A percentile compares a stretch with the other conserved stretches of the same genome.
These are phyloP conservation scores for Cenopis cana DNA, from an alignment of 2,888 invertebrate genomes.

Conservation along the genomic window DNA sequence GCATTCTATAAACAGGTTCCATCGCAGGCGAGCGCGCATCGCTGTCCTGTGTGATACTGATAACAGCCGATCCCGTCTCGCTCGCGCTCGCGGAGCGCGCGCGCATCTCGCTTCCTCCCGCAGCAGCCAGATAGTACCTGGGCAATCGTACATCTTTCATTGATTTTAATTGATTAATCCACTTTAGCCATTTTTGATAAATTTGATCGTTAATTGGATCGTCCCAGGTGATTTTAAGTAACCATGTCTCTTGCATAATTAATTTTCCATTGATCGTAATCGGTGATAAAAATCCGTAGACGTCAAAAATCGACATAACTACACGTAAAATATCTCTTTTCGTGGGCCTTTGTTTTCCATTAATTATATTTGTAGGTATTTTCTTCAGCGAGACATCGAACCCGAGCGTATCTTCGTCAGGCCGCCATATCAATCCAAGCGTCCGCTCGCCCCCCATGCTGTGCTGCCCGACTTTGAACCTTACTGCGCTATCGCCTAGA, in stretches of 20 bases:
- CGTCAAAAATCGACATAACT: too few relatives aligned
- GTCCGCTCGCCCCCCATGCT: constrained; percentile 28
- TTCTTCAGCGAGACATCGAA: too few relatives aligned
- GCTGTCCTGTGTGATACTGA: not conserved
- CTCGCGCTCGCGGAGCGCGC: not conserved
- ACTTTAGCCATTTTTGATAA: constrained; percentile 4
- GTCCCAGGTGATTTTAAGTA: not conserved
- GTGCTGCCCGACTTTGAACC: constrained; percentile 44
- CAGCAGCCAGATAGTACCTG: not conserved
- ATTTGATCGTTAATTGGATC: not conserved
- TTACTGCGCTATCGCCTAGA: constrained; percentile 36
- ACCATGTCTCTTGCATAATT: constrained; percentile 19
- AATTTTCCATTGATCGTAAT: too few relatives aligned
- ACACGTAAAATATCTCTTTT: too few relatives aligned
- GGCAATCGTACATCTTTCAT: not conserved
- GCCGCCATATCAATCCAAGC: constrained; percentile 29
- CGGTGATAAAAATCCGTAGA: too few relatives aligned
- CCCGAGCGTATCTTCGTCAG: not conserved
- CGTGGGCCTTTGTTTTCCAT: too few relatives aligned
- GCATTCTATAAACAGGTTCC: not conserved
- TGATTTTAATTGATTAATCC: constrained; percentile 3
- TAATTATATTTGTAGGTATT: too few relatives aligned
- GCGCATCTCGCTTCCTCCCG: not conserved
- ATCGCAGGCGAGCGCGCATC: not conserved
- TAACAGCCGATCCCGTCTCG: not conserved